phyloP scores from a whole-genome alignment of 2,113 vertebrate genomes.

The Atherinomorus stipes region DNA sequence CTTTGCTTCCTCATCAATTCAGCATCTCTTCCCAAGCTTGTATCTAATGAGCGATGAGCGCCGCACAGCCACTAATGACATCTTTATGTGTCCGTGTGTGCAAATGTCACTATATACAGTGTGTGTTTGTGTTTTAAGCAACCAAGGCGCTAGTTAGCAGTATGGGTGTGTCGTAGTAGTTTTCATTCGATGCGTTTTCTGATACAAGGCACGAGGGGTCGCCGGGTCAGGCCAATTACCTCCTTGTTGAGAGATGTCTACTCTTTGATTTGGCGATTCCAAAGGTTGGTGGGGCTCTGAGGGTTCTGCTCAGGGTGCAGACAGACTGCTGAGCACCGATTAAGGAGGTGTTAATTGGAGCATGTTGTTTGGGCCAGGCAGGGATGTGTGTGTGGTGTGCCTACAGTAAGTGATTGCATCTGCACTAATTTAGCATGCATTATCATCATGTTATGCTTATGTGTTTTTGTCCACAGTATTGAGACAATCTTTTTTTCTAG shows the following conservation, averaged over 20 bases:
- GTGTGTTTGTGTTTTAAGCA: constrained; percentile 52
- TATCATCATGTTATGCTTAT: not conserved
- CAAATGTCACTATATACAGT: constrained; percentile 43
- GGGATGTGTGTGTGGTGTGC: constrained; percentile 22
- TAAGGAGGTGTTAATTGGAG: constrained; percentile 95
- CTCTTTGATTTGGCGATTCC: constrained; percentile 95
- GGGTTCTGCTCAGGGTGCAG: constrained; percentile 77
- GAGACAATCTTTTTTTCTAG: not conserved
- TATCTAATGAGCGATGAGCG: constrained; percentile 97
- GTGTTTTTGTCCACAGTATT: constrained; percentile 5
- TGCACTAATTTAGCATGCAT: constrained; percentile 35
- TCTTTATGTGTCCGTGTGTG: constrained; percentile 55
- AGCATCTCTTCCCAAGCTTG: constrained; percentile 73
- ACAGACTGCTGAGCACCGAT: constrained; percentile 84
- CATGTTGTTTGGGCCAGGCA: constrained; percentile 77
- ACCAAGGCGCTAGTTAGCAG: constrained; percentile 92
- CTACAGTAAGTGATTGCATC: constrained; percentile 24
- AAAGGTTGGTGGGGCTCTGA: constrained; percentile 81
- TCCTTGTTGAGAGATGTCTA: constrained; percentile 86
- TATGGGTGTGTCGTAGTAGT: constrained; percentile 90
- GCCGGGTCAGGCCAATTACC: constrained; percentile 97
- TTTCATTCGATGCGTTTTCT: constrained; percentile 82
- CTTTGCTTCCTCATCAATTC: constrained; percentile 71
- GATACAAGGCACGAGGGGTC: constrained; percentile 91
- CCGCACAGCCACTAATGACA: constrained; percentile 77